Evolutionary conservation across 2,797 vertebrate genomes (phyloP).

Genomic region (Thalassophryne amazonica): DNA sequence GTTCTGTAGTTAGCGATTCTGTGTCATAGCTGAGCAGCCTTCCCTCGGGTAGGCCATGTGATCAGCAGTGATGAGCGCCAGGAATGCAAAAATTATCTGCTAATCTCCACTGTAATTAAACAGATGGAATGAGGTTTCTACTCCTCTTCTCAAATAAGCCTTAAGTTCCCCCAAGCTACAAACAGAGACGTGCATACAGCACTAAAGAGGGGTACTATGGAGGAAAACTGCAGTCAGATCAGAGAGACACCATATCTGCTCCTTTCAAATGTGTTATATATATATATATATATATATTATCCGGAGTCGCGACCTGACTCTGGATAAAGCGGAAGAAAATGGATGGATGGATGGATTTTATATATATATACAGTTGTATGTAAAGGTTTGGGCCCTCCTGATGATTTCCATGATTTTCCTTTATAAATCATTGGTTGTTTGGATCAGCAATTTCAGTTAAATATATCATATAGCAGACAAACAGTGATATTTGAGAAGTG

Average conservation of each 20-base stretch:
- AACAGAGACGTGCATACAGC: slow-evolving; percentile 35
- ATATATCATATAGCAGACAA: no score
- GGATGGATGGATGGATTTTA: no score
- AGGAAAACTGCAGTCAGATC: slow-evolving; percentile 5
- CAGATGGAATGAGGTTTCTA: slow-evolving; percentile 79
- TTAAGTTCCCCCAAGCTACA: slow-evolving; percentile 39
- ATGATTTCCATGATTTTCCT: no score
- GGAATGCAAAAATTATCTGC: slow-evolving; percentile 81
- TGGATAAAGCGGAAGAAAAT: no score
- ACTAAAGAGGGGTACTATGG: slow-evolving; percentile 15
- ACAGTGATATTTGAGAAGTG: no score
- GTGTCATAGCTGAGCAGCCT: slow-evolving; percentile 16
- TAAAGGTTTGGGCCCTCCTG: no score
- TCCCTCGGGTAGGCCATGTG: slow-evolving; percentile 47
- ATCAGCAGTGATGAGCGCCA: slow-evolving; percentile 63
- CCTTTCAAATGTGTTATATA: no score
- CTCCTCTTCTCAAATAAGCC: slow-evolving; percentile 62
- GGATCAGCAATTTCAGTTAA: no score
- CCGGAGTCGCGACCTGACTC: no score
- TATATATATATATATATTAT: no score
- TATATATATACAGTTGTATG: no score
- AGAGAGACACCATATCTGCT: slow-evolving; percentile 7
- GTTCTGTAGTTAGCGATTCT: slow-evolving; percentile 31
- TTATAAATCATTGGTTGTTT: no score
- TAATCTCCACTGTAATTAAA: slow-evolving; percentile 81